Conservation (phyloP, 2,797 vertebrate genomes). For the Acipenser ruthenus region DNA sequence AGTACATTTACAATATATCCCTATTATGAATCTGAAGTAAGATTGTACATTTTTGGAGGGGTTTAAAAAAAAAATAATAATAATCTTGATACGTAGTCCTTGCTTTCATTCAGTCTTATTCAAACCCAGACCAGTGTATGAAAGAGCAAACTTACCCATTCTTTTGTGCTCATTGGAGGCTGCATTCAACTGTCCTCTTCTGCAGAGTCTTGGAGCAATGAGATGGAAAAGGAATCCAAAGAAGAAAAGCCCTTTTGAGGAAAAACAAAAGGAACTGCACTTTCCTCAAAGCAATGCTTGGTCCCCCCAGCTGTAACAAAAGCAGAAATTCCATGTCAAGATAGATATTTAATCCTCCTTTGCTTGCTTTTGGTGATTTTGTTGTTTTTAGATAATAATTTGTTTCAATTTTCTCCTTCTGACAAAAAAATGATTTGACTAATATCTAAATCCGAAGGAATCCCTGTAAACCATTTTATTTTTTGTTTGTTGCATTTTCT, state of each 20-base stretch:
- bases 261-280: slow-evolving; percentile 62
- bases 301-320: slow-evolving; percentile 59
- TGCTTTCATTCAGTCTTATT: slow-evolving; percentile 57
- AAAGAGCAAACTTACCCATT: slow-evolving; percentile 95
- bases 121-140: slow-evolving; percentile 58
- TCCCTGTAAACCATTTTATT: slow-evolving; percentile 35
- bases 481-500: slow-evolving; percentile 29
- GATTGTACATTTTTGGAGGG: slow-evolving; percentile 25
- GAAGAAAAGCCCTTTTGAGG: slow-evolving; percentile 76
- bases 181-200: slow-evolving; percentile 98
- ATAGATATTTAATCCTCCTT: slow-evolving; percentile 36
- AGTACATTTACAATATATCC: no score
- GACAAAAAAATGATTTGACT: slow-evolving; percentile 9
- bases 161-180: slow-evolving; percentile 98
- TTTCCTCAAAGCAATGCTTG: slow-evolving; percentile 60
- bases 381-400: slow-evolving; percentile 26
- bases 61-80: slow-evolving; percentile 64
- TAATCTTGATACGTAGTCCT: slow-evolving; percentile 45
- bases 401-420: slow-evolving; percentile 29
- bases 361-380: slow-evolving; percentile 21
- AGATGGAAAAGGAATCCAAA: slow-evolving; percentile 86
- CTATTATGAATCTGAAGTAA: no score
- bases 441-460: slow-evolving; percentile 58
- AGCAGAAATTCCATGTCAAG: slow-evolving; percentile 69
- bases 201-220: slow-evolving; percentile 79